Base-by-base conservation (phyloP, 2,797 vertebrate genomes). In the Calcarius lapponicus region DNA sequence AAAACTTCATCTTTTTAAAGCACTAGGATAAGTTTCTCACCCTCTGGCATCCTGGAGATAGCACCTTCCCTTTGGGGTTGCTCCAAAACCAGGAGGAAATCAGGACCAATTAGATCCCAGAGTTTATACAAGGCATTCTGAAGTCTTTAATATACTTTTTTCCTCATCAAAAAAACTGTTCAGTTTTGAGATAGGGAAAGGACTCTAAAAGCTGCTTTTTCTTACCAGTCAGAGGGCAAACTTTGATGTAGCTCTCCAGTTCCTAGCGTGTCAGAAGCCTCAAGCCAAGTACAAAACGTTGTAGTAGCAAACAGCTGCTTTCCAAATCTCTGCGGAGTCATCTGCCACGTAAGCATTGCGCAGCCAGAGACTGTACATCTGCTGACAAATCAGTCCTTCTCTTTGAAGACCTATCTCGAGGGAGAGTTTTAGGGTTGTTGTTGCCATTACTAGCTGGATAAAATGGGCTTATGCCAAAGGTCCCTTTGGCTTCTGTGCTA, bases 221-320 rank as follows among this genome's bases (percentile, higher is more conserved):
- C 60, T 61, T 70, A 42, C 6, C 12, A 47, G 62, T 50, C 26
- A 58, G 18, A 56, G n/a, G 48, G 34, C 17, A 76, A 80, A 81
- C 45, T 79, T 70, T 76, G 72, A 42, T 94, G 67, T 71, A 80
- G 74, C 56, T 38, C 21, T 79, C 70, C 32, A 29, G 12, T 69
- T 86, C 34, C 53, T 72, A 26, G 58, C 17, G 6, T 67, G 62
- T 78, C 85, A 76, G 28, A 93, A 83, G 90, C 92, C 95, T 95
- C n/a, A 31, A 94, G 93, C 76, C 50, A 84, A 92, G 76, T 95
- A 85, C 74, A 89, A 91, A 94, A 80, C 0, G 15, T 22, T 73
- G 84, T 42, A 64, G 88, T 81, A 47, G 65, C 60, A 94, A 95
- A 80, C 88, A 95, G 81, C 88, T 96, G 91, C 88, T 94, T 93